Conservation (phyloP, 64 coral and sea anemone genomes). For the Exaiptasia diaphana region DNA sequence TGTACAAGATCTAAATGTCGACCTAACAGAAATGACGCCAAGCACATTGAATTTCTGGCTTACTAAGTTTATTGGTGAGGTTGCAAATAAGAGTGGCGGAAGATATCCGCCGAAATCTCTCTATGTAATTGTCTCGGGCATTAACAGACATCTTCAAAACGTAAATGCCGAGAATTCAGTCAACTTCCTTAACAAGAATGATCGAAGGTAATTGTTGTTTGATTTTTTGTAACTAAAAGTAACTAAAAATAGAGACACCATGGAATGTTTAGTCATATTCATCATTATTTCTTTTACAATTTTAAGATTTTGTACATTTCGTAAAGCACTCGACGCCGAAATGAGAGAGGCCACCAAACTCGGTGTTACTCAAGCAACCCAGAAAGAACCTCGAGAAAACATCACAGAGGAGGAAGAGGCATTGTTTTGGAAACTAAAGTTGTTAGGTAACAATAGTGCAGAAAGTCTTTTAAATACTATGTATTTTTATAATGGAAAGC, state of each 20-base stretch:
- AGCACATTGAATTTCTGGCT: neutral
- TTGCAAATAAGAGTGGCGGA: neutral
- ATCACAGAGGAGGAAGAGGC: conserved; percentile 16
- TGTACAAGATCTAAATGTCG: neutral
- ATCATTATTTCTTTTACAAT: conserved; percentile 12
- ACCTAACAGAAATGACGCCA: neutral
- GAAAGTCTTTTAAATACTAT: conserved; percentile 1
- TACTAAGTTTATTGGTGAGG: neutral
- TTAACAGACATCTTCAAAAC: neutral
- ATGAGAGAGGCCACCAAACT: conserved; percentile 9
- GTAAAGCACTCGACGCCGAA: conserved; percentile 25
- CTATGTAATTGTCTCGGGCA: neutral
- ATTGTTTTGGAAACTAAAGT: neutral
- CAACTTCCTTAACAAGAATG: neutral
- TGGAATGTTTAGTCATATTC: too few species aligned
- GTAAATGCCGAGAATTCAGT: neutral
- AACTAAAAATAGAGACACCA: too few species aligned
- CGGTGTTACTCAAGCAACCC: neutral
- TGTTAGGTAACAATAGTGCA: conserved; percentile 14
- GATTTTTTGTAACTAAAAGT: too few species aligned
- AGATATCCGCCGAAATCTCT: neutral
- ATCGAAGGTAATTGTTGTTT: neutral
- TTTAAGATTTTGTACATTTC: conserved; percentile 18
- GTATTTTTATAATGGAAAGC: conserved; percentile 6
- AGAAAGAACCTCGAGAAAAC: neutral